Conservation (phyloP, 2,113 vertebrate genomes). For the Saccopteryx bilineata region DNA sequence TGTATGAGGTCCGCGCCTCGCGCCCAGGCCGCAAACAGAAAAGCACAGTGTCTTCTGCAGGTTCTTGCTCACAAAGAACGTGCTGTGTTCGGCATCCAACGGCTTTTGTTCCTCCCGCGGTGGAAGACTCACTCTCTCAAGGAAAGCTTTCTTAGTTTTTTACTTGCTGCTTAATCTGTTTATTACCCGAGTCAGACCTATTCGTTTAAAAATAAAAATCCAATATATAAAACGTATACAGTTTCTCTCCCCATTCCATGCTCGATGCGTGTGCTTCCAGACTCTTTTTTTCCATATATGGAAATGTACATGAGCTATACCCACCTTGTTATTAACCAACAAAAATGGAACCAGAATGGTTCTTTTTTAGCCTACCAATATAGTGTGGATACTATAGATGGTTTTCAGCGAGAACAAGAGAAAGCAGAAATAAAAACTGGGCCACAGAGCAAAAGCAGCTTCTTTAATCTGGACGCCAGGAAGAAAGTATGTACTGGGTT, state of each 20-base stretch:
- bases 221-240: not conserved
- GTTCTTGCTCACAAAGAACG: not conserved
- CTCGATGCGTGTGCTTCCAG: not conserved
- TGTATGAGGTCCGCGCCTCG: not conserved
- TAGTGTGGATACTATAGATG: slow-evolving; percentile 55
- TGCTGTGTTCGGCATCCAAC: not conserved
- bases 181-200: not conserved
- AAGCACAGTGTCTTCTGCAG: slow-evolving; percentile 9
- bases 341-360: slow-evolving; percentile 17
- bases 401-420: slow-evolving; percentile 61
- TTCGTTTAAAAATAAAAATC: not conserved
- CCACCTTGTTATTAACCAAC: slow-evolving; percentile 30
- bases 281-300: not conserved
- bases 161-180: slow-evolving; percentile 36
- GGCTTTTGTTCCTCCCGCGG: not conserved
- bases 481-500: slow-evolving; percentile 71
- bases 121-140: not conserved
- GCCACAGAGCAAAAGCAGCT: slow-evolving; percentile 69
- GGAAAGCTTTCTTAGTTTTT: not conserved
- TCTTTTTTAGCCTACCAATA: slow-evolving; percentile 34
- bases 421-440: slow-evolving; percentile 70
- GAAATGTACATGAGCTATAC: not conserved
- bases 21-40: not conserved
- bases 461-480: slow-evolving; percentile 72
- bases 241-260: not conserved